Base-by-base conservation (phyloP, 2,888 invertebrate genomes). In the Sclerodermus sp. region DNA sequence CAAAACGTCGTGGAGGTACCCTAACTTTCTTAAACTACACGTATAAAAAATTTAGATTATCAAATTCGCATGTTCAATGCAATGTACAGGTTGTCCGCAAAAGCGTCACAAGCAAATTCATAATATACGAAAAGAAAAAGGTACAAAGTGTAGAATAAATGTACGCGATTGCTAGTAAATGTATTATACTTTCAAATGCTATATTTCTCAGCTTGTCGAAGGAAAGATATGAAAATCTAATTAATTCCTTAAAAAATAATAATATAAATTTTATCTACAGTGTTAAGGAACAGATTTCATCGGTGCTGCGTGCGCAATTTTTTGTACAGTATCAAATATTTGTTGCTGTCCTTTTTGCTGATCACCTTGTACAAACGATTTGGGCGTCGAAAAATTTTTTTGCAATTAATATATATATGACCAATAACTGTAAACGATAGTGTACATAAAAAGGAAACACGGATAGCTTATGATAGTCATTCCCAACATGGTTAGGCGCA, bases 21-120 rank as follows among this genome's bases (percentile, higher is more conserved):
- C 64, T 63, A 49, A 49, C 51, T 60, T 55, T 42, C 47, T 50
- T 58, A 38, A 54, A 42, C 43, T 23, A 58, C 47, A 57, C 51
- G 51, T 59, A 58, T 55, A 57, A 57, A 59, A 62, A 55, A 57
- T 59, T 59, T 62, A 61, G 48, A 48, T 32, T 49, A 55, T 59
- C 59, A 54, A 58, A 60, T 49, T 58, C 58, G 48, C 38, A 44
- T 54, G 57, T 55, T 61, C 58, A 48, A 60, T 55, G 56, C 53
- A 58, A 57, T 64, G 61, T 67, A 66, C 65, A 68, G 62, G 66
- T 65, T 64, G 59, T 61, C 53, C 58, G 54, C 55, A 63, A 62
- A 66, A 57, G 62, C 62, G 60, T 69, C 68, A 55, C 53, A 49
- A 67, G 51, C 59, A 58, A 66, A 65, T 61, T 61, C 63, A 54